Percentiles rank a stretch among this genome's conserved stretches.
These are phyloP conservation scores for Sphaerophoria rueppellii DNA, from an alignment of 2,888 invertebrate species.

Conservation along the genomic window DNA sequence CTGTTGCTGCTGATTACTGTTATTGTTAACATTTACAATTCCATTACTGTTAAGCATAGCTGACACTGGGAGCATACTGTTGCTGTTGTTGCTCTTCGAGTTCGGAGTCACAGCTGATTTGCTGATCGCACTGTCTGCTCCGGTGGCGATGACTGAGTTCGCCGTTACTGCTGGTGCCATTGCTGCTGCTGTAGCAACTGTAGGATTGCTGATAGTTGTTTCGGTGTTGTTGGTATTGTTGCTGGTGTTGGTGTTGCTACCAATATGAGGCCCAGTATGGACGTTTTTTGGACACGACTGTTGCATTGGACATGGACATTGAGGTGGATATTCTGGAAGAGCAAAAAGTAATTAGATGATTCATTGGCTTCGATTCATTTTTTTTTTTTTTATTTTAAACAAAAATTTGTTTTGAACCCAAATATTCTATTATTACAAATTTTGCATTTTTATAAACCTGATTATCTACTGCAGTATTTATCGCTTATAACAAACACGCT, in stretches of 20 bases:
- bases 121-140: slow-evolving; percentile 57
- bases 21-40: slow-evolving; percentile 74
- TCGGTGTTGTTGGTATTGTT: slow-evolving; percentile 74
- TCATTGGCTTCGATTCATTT: background rate
- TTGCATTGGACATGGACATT: slow-evolving; percentile 94
- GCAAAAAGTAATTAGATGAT: slow-evolving; percentile 75
- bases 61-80: slow-evolving; percentile 73
- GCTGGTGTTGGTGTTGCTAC: slow-evolving; percentile 86
- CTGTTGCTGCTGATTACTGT: slow-evolving; percentile 76
- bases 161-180: slow-evolving; percentile 67
- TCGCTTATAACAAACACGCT: no score
- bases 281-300: slow-evolving; percentile 99
- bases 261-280: slow-evolving; percentile 99
- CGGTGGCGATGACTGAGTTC: slow-evolving; percentile 50
- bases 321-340: slow-evolving; percentile 84
- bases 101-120: slow-evolving; percentile 61
- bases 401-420: no score
- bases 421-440: no score
- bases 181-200: slow-evolving; percentile 60
- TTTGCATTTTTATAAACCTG: no score
- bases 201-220: slow-evolving; percentile 70
- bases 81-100: slow-evolving; percentile 64
- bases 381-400: no score
- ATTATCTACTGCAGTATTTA: no score
- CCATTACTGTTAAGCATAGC: slow-evolving; percentile 67